Percentiles rank a stretch among this genome's conserved stretches.
phyloP scores from a whole-genome alignment of 2,888 invertebrate species.

The Trichopoda pennipes region DNA sequence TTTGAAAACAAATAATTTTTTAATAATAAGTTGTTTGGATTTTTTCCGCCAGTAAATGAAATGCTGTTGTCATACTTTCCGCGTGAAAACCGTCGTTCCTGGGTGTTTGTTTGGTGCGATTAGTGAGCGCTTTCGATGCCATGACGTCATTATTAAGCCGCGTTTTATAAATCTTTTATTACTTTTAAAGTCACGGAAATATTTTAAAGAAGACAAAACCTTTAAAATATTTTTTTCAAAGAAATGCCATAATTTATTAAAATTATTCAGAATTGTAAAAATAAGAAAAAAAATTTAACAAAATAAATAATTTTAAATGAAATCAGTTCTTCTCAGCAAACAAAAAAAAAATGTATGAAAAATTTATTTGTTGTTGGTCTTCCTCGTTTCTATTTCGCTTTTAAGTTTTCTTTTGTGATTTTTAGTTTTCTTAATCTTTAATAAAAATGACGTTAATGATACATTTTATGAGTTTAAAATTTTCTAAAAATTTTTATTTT shows the following conservation, averaged over 20 bases:
- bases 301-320: conserved; percentile 7
- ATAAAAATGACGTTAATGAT: conserved; percentile 55
- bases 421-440: conserved; percentile 44
- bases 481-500: conserved; percentile 14
- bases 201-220: too few species aligned
- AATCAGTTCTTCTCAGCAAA: conserved; percentile 5
- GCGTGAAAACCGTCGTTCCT: too few species aligned
- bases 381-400: background rate
- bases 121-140: too few species aligned
- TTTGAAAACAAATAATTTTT: too few species aligned
- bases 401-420: background rate
- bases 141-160: too few species aligned
- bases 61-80: too few species aligned
- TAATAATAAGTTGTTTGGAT: too few species aligned
- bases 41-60: too few species aligned
- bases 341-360: background rate
- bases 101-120: too few species aligned
- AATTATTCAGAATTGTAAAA: background rate
- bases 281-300: background rate
- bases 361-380: conserved; percentile 23
- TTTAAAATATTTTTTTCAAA: too few species aligned
- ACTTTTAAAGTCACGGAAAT: too few species aligned
- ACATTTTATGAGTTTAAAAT: conserved; percentile 36
- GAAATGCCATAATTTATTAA: background rate
- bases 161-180: too few species aligned